Percentiles rank a stretch among this genome's conserved stretches.
phyloP scores from a whole-genome alignment of 2,797 vertebrate species.

The Falco columbarius region DNA sequence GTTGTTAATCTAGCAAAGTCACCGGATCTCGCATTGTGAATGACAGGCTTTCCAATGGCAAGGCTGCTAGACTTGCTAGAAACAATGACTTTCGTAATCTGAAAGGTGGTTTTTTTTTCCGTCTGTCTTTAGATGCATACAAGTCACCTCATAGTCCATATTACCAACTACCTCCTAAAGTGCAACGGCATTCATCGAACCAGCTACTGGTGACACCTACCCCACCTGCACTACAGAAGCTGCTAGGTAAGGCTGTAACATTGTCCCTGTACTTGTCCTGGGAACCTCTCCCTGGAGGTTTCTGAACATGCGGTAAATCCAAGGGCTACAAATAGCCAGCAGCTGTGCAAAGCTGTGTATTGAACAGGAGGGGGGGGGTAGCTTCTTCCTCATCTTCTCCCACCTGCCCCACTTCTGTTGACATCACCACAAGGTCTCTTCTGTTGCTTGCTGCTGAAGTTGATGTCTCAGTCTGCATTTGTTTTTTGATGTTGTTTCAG shows the following conservation, averaged over 20 bases:
- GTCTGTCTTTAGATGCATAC: constrained; percentile 84
- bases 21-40: rapidly evolving
- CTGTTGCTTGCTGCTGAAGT: not conserved
- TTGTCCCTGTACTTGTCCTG: no score
- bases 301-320: rapidly evolving
- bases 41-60: rapidly evolving
- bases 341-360: not conserved
- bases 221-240: constrained; percentile 93
- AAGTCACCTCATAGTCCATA: constrained; percentile 94
- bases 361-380: not conserved
- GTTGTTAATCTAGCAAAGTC: not conserved
- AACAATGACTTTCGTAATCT: rapidly evolving
- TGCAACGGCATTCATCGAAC: constrained; percentile 90
- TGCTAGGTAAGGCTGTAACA: constrained; percentile 85
- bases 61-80: not conserved
- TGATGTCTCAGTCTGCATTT: not conserved
- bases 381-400: not conserved
- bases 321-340: not conserved
- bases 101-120: not conserved
- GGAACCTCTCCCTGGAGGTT: not conserved
- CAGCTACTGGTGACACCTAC: constrained; percentile 90
- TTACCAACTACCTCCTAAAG: constrained; percentile 98
- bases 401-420: not conserved
- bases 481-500: not conserved
- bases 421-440: not conserved